These are phyloP conservation scores for Caradrina clavipalpis DNA, from an alignment of 2,888 invertebrate species.

Conservation along the genomic window DNA sequence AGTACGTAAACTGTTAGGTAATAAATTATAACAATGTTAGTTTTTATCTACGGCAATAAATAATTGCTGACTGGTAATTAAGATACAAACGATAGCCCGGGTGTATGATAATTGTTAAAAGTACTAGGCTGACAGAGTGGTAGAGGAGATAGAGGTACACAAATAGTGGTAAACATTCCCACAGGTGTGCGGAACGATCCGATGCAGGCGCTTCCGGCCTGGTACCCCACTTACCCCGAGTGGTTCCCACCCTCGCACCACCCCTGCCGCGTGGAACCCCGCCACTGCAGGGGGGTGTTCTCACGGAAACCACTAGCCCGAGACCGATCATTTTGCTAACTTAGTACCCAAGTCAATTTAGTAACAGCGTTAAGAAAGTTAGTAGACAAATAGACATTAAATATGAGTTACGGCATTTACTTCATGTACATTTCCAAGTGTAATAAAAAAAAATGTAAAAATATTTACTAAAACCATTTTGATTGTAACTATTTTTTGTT, in stretches of 20 bases:
- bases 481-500: too few relatives aligned
- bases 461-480: neutral
- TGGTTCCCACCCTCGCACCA: slow-evolving; percentile 70
- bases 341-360: slow-evolving; percentile 55
- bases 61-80: slow-evolving; percentile 59
- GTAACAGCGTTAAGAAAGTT: slow-evolving; percentile 44
- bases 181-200: slow-evolving; percentile 87
- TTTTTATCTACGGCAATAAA: slow-evolving; percentile 50
- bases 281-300: slow-evolving; percentile 75
- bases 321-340: slow-evolving; percentile 85
- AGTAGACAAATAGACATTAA: slow-evolving; percentile 29
- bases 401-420: neutral
- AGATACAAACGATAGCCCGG: slow-evolving; percentile 55
- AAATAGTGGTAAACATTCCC: slow-evolving; percentile 84
- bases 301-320: slow-evolving; percentile 84
- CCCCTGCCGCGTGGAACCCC: slow-evolving; percentile 65
- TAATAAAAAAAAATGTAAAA: too few relatives aligned
- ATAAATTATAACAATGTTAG: slow-evolving; percentile 46
- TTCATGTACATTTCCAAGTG: neutral
- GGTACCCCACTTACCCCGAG: slow-evolving; percentile 82
- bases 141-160: slow-evolving; percentile 73
- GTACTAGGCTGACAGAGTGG: slow-evolving; percentile 63
- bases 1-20: slow-evolving; percentile 52
- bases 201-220: slow-evolving; percentile 86
- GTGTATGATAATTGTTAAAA: slow-evolving; percentile 47